Conservation (phyloP, 2,888 invertebrate species). For the Entomobrya proxima region DNA sequence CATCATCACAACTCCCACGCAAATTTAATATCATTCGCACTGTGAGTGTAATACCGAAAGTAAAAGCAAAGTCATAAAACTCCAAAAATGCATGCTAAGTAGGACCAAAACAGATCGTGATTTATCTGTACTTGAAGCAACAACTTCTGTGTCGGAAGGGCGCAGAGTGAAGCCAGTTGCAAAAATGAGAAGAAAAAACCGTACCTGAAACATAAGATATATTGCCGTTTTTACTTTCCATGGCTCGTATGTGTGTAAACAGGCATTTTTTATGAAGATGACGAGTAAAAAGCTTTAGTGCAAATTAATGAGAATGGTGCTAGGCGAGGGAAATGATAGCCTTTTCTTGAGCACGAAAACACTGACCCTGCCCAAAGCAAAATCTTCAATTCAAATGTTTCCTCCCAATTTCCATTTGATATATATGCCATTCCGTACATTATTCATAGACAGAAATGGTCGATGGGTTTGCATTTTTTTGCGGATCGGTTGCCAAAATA, state of each 20-base stretch:
- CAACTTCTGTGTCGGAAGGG: constrained; percentile 36
- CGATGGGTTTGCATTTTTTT: constrained; percentile 14
- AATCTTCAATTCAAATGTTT: constrained; percentile 3
- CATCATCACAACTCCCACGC: constrained; percentile 60
- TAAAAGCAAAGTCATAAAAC: constrained; percentile 53
- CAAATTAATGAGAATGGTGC: background rate
- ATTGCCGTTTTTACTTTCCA: background rate
- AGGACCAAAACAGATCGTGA: constrained; percentile 41
- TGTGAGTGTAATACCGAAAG: constrained; percentile 50
- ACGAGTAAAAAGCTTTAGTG: background rate
- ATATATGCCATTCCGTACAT: constrained; percentile 31
- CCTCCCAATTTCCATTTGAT: constrained; percentile 34
- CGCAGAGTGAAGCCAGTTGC: constrained; percentile 33
- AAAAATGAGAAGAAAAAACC: background rate
- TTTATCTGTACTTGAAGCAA: constrained; percentile 46
- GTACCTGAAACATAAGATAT: background rate
- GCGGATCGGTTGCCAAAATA: constrained; percentile 50
- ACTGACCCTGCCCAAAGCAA: constrained; percentile 66
- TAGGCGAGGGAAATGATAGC: background rate
- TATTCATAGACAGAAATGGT: background rate
- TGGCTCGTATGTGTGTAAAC: background rate
- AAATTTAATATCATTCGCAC: background rate
- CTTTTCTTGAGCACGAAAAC: constrained; percentile 34
- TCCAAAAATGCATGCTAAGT: constrained; percentile 63
- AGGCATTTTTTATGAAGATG: constrained; percentile 11